Evolutionary conservation across 1,140 invertebrate species (phyloP).

Genomic region (Ladona fulva): DNA sequence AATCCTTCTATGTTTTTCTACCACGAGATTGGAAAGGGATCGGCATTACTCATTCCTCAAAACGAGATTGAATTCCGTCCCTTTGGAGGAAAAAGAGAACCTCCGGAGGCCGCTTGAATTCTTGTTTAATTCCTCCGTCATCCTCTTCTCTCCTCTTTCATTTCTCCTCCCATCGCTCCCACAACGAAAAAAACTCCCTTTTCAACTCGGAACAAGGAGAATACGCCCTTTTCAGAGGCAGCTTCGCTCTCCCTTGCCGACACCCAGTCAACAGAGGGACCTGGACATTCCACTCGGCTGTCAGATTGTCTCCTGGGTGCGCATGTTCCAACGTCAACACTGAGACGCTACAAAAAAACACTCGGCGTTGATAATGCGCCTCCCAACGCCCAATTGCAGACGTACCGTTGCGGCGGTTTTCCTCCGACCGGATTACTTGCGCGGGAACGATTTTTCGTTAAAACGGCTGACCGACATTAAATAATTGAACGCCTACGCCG

Average conservation of each 20-base stretch:
- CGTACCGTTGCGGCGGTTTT: too few species aligned
- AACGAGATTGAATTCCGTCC: too few species aligned
- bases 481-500: too few species aligned
- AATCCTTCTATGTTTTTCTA: too few species aligned
- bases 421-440: too few species aligned
- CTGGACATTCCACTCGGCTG: not conserved
- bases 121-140: not conserved
- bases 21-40: too few species aligned
- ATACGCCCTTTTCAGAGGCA: not conserved
- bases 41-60: too few species aligned
- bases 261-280: not conserved
- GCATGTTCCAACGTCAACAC: not conserved
- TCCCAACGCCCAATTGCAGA: not conserved
- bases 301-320: slow-evolving; percentile 6
- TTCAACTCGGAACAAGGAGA: not conserved
- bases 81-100: too few species aligned
- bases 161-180: not conserved
- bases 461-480: too few species aligned
- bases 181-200: not conserved
- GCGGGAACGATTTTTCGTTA: too few species aligned
- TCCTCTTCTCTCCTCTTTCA: not conserved
- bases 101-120: too few species aligned
- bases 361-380: not conserved
- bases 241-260: not conserved
- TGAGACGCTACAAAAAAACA: not conserved